Conservation (phyloP, 2,797 vertebrate species). For the Dromococcyx pavoninus region DNA sequence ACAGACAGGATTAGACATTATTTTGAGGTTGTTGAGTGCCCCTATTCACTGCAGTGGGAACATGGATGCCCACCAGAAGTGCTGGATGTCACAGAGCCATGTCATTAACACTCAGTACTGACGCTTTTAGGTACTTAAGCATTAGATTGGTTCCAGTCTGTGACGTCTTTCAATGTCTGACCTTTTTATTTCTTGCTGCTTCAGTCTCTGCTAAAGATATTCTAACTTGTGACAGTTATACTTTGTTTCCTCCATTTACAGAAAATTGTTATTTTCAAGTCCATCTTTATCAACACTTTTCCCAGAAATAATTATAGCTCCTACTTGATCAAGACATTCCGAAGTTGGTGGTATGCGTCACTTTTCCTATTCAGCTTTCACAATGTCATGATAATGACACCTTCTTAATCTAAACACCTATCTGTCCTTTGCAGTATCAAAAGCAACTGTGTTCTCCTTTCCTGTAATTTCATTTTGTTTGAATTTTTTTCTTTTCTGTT, state of each 20-base stretch:
- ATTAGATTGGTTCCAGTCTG: not conserved
- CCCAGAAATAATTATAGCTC: not conserved
- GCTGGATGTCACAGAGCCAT: not conserved
- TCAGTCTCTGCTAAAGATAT: not conserved
- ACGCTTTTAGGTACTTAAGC: not conserved
- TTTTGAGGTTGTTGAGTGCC: not conserved
- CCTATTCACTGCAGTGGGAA: not conserved
- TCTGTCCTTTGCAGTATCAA: not conserved
- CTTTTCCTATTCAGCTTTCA: not conserved
- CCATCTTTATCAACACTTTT: not conserved
- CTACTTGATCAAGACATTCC: not conserved
- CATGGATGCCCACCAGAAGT: not conserved
- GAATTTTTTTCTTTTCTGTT: not conserved
- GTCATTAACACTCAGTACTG: not conserved
- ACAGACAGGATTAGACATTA: not conserved
- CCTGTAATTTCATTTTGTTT: not conserved
- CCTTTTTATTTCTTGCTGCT: slow-evolving; percentile 33
- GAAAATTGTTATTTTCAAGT: not conserved
- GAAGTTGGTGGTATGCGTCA: not conserved
- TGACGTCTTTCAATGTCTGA: not conserved
- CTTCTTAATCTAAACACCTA: slow-evolving; percentile 15
- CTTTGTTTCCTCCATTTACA: not conserved
- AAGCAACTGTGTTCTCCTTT: not conserved
- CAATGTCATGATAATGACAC: not conserved
- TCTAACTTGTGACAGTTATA: not conserved